Conservation (phyloP, 2,113 vertebrate species). For the Alosa alosa region DNA sequence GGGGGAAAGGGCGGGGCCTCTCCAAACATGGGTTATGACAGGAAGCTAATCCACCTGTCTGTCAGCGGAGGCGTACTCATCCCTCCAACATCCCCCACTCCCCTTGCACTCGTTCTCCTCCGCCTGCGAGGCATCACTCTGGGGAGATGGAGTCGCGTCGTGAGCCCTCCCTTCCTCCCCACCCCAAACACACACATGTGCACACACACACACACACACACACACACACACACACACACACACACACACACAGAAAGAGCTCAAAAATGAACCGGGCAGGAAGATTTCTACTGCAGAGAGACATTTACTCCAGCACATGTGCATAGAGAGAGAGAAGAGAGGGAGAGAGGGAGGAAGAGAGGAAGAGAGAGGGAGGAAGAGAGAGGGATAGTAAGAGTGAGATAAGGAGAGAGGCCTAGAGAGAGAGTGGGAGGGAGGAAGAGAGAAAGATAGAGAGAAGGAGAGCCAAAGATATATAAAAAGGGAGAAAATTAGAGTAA, state of each 20-base stretch:
- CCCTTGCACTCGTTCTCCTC: not conserved
- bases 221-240: conserved; percentile 15
- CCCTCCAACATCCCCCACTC: not conserved
- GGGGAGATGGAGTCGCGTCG: not conserved
- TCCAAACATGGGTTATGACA: not conserved
- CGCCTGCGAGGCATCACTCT: not conserved
- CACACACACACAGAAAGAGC: not conserved
- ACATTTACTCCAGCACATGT: no score
- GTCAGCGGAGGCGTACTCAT: not conserved
- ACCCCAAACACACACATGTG: not conserved
- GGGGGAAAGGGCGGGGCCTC: no score
- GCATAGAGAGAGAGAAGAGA: not conserved
- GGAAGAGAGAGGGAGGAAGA: not conserved
- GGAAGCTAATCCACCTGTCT: not conserved
- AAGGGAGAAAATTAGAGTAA: not conserved
- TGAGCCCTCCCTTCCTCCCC: not conserved
- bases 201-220: conserved; percentile 1
- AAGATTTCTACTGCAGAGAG: not conserved
- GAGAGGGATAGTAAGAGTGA: not conserved
- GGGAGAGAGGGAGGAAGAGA: not conserved
- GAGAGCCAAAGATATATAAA: not conserved
- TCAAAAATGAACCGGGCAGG: not conserved
- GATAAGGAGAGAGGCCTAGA: not conserved
- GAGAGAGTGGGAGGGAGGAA: not conserved
- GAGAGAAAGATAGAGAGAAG: no score